A percentile compares a stretch with the other conserved stretches of the same genome.
Evolutionary conservation across 2,113 vertebrate species (phyloP).

Genomic region (Nannobrachium achirus): DNA sequence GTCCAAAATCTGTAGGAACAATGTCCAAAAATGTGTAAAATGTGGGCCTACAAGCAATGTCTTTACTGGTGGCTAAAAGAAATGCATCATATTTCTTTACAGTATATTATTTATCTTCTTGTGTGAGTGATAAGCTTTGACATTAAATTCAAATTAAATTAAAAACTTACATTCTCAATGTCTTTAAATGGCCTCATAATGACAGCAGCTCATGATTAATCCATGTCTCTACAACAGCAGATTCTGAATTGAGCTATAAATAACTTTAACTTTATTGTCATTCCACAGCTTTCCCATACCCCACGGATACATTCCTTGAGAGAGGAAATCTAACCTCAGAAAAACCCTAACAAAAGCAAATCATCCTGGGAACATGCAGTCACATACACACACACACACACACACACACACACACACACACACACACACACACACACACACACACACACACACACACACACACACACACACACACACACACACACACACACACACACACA

Average conservation of each 20-base stretch:
- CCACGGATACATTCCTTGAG: conserved; percentile 57
- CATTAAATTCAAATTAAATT: too few species aligned
- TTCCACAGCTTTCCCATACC: conserved; percentile 44
- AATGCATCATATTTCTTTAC: too few species aligned
- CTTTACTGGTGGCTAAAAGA: too few species aligned
- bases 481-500: conserved; percentile 2
- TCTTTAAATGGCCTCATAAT: too few species aligned
- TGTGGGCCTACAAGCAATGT: too few species aligned
- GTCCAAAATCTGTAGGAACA: too few species aligned
- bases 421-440: not conserved
- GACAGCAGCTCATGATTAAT: too few species aligned
- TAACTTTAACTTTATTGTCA: conserved; percentile 49
- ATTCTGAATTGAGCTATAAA: too few species aligned
- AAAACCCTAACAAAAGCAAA: conserved; percentile 65
- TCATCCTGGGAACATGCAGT: conserved; percentile 68
- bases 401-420: not conserved
- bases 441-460: not conserved
- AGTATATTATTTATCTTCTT: not conserved
- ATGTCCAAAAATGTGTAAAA: too few species aligned
- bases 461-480: not conserved
- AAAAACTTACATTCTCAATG: too few species aligned
- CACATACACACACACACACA: conserved; percentile 8
- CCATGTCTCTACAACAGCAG: too few species aligned
- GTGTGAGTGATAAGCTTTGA: too few species aligned
- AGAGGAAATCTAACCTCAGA: conserved; percentile 67